A percentile compares a stretch with the other conserved stretches of the same genome.
phyloP scores from a whole-genome alignment of 2,888 invertebrate species.

The Notocelia uddmanniana region DNA sequence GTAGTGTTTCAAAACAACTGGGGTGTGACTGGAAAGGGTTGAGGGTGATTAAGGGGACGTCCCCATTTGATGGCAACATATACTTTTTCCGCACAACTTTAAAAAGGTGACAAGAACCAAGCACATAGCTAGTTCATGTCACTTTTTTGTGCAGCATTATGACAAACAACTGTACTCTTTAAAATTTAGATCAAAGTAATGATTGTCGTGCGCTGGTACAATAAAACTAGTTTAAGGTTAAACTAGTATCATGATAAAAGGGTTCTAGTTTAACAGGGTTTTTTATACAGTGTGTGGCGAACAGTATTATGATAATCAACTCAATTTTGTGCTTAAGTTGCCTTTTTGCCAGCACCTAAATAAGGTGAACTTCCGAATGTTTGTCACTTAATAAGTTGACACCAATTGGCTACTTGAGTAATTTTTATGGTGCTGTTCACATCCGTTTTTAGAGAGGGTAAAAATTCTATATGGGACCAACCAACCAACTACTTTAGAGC shows the following conservation, averaged over 20 bases:
- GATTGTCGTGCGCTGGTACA: slow-evolving; percentile 36
- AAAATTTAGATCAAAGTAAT: slow-evolving; percentile 36
- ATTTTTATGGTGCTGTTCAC: no score
- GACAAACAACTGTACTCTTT: slow-evolving; percentile 34
- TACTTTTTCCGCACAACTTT: slow-evolving; percentile 16
- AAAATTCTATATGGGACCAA: no score
- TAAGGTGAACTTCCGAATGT: no score
- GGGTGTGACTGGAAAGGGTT: slow-evolving; percentile 80
- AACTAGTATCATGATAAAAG: background rate
- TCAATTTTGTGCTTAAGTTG: no score
- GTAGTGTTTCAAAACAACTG: slow-evolving; percentile 62
- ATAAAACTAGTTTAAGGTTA: background rate
- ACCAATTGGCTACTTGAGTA: no score
- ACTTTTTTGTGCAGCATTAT: slow-evolving; percentile 14
- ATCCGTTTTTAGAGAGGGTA: no score
- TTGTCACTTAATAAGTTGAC: no score
- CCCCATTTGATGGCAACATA: slow-evolving; percentile 62
- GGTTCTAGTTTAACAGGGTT: background rate
- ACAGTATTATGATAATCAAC: no score
- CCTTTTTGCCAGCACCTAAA: no score
- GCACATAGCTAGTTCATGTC: background rate
- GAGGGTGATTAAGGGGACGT: slow-evolving; percentile 71
- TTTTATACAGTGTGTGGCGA: no score
- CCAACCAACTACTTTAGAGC: no score
- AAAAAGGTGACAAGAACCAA: slow-evolving; percentile 18